Evolutionary conservation across 2,888 invertebrate genomes (phyloP), one percentile per base, ranked within the genome.

Genomic region (Odontocerum albicorne): DNA sequence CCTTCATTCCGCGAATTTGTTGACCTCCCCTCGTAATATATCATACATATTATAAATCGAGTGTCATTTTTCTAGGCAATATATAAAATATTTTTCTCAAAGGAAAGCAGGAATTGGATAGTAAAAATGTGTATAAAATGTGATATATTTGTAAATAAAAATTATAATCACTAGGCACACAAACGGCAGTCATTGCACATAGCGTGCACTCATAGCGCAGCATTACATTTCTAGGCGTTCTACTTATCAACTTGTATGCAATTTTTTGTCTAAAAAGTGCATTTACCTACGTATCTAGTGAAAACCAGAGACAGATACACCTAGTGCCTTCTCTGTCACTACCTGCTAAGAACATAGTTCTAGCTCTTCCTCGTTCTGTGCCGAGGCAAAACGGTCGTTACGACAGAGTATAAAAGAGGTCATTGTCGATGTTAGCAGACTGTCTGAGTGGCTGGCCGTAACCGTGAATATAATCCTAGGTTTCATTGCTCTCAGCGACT

Each of bases 401-500:
- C 7, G 46, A 19, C n/a, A 7, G 7, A 15, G 2, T n/a, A 3
- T n/a, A 16, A 19, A 10, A 45, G 44, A 31, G 27, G 7, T 22
- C n/a, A 19, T 3, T 10, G 13, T 17, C 12, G 35, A 35, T 4
- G 3, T 8, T 40, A 17, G 16, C 8, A 21, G 3, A 17, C 21
- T 20, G 6, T n/a, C 16, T 8, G 38, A 35, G 36, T 53, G 31
- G n/a, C 36, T 39, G 52, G 21, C 46, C 52, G 32, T 53, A 53
- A 46, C 52, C 52, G 45, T 53, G 45, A 53, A 53, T 45, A 22
- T 19, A 32, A 39, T 49, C 39, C 39, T 8, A 33, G 39, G 31
- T 17, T 45, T 22, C 42, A 45, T 12, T 21, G 16, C 44, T 10
- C 36, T 17, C n/a, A 15, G 36, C 8, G 52, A 13, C 31, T 52